A percentile compares a stretch with the other conserved stretches of the same genome.
These are phyloP conservation scores for Pterocles orientalis DNA, from an alignment of 2,113 vertebrate species.

Conservation along the genomic window DNA sequence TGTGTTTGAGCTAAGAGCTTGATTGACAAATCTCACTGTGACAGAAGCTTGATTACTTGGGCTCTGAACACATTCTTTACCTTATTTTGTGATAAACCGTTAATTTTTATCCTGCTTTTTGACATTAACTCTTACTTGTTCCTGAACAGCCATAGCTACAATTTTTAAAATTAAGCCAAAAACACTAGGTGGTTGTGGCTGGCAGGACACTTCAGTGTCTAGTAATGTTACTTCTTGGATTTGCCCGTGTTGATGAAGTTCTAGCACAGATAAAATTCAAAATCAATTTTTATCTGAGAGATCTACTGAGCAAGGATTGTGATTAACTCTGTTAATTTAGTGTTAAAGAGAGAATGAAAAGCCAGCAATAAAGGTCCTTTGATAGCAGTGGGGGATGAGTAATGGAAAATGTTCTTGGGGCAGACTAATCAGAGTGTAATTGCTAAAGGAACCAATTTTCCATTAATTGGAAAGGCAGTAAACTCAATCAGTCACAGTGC, in stretches of 20 bases:
- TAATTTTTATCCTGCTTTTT: neutral
- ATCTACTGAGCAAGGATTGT: neutral
- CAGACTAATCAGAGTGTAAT: slow-evolving; percentile 15
- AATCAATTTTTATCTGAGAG: neutral
- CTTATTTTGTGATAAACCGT: neutral
- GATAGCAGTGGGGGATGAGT: slow-evolving; percentile 25
- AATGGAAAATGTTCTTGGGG: slow-evolving; percentile 44
- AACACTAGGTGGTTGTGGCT: neutral
- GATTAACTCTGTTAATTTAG: slow-evolving; percentile 28
- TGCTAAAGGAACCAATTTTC: slow-evolving; percentile 14
- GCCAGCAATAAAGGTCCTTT: neutral
- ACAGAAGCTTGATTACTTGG: slow-evolving; percentile 16
- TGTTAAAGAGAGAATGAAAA: slow-evolving; percentile 29
- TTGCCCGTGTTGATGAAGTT: neutral
- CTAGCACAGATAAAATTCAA: neutral
- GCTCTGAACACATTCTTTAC: neutral
- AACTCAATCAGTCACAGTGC: neutral
- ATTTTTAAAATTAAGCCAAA: neutral
- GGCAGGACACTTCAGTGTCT: neutral
- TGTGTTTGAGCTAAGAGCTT: slow-evolving; percentile 13
- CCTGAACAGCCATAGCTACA: neutral
- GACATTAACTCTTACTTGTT: neutral
- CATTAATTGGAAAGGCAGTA: slow-evolving; percentile 50
- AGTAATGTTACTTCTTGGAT: neutral
- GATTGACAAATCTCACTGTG: slow-evolving; percentile 25